Base-by-base conservation (phyloP, 2,888 invertebrate species). In the Phaonia tiefii region DNA sequence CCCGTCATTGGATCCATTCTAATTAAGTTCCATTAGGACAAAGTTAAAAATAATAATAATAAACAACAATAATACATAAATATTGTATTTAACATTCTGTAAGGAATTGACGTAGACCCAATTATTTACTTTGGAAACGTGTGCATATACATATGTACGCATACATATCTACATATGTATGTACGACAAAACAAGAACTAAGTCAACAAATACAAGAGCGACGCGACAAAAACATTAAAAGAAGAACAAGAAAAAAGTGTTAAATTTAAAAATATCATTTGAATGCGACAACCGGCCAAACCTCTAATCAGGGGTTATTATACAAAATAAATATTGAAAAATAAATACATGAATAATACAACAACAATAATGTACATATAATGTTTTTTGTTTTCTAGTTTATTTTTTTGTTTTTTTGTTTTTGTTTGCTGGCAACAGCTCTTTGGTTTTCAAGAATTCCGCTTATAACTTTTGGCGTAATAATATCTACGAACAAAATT, bases 91-190 rank as follows among this genome's bases (percentile, higher is more conserved):
- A 5, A 2, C 7, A 5, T 49, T 51, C 26, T 58, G 58, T 31
- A 70, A 72, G 17, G 67, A 67, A 75, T 80, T 75, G 75, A 80
- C 79, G 79, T 72, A 79, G 67, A 72, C 66, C 37, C 31, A 54
- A 31, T 60, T 79, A 44, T 79, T 79, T 79, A 25, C 75, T 44
- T 15, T 22, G 54, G 26, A 56, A 46, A 46, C n/a, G 3, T 10
- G n/a, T 46, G 2, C n/a, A n/a, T n/a, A 13, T 46, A 13, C 2
- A 46, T 15, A 49, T 5, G 15, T 20, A 17, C 49, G 4, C n/a
- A 8, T 5, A 49, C 1, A 20, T 49, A 49, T 46, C n/a, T 46
- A 2, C n/a, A 3, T 13, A 46, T 11, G 46, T 2, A 3, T n/a
- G 3, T 46, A 5, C 20, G 17, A 3, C 17, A 15, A 49, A 17